Evolutionary conservation across 2,888 invertebrate genomes (phyloP), one percentile per base, ranked within the genome.

Genomic region (Drosophila trichaetosa): DNA sequence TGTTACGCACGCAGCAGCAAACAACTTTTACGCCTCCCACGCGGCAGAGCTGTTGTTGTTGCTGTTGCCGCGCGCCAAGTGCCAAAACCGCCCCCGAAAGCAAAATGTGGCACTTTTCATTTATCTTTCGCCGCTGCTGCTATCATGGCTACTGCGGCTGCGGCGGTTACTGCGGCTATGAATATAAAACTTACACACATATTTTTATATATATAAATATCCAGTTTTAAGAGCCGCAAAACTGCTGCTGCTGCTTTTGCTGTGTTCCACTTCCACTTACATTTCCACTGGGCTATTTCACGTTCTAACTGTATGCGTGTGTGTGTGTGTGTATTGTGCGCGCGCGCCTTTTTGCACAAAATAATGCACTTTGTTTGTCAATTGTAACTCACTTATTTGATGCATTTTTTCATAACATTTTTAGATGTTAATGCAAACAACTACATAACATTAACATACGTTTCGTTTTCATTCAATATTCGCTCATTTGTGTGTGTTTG

Each of bases 51-150:
- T 76, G 65, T 58, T 71, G 73, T 64, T 73, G 73, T 61, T 73
- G 69, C 48, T 42, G 38, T 24, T 74, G 65, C 82, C 72, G 80
- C 77, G 77, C 66, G 86, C 73, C 87, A 88, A 88, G 83, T 86
- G 90, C 90, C 70, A 81, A 88, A 87, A 89, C 88, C 86, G 90
- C 88, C 88, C 85, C 84, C 83, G 56, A 83, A 86, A 81, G 83
- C 76, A 83, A 71, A 86, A 90, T 82, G 87, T 76, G 84, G 89
- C 84, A 83, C 70, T 90, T 88, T 88, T 87, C 89, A 86, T 86
- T 89, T 76, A 87, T 83, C 86, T 80, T 76, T 60, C 53, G 80
- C 66, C 65, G 63, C 74, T 75, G 59, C 82, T 54, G 56, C 78
- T 67, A 61, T 63, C 52, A 53, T 69, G 52, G 56, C 82, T 51